A percentile compares a stretch with the other conserved stretches of the same genome.
Evolutionary conservation across 2,888 invertebrate species (phyloP).

Genomic region (Blastobasis adustella): DNA sequence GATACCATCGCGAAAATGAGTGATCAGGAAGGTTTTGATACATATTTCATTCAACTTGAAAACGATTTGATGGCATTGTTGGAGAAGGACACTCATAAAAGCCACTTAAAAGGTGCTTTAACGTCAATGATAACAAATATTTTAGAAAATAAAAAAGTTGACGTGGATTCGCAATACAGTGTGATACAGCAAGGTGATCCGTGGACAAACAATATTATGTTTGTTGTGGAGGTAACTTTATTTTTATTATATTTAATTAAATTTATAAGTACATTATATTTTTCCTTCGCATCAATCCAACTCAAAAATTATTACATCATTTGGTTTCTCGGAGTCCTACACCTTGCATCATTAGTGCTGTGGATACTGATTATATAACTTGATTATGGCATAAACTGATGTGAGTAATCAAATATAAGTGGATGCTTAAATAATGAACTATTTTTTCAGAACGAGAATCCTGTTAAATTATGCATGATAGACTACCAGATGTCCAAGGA

Average conservation of each 20-base stretch:
- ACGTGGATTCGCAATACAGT: slow-evolving; percentile 14
- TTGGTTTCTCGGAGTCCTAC: too few species aligned
- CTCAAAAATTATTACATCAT: too few species aligned
- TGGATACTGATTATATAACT: too few species aligned
- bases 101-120: not conserved
- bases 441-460: not conserved
- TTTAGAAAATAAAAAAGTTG: slow-evolving; percentile 2
- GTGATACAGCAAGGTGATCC: slow-evolving; percentile 23
- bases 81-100: not conserved
- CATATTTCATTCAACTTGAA: slow-evolving; percentile 5
- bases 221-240: slow-evolving; percentile 17
- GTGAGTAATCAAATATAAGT: too few species aligned
- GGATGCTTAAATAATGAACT: too few species aligned
- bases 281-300: too few species aligned
- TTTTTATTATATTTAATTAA: not conserved
- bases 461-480: slow-evolving; percentile 6
- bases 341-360: too few species aligned
- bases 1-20: slow-evolving; percentile 11
- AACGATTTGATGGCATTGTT: slow-evolving; percentile 1
- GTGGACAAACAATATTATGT: slow-evolving; percentile 25
- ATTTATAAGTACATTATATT: too few species aligned
- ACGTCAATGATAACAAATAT: not conserved
- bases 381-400: too few species aligned
- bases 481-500: slow-evolving; percentile 12
- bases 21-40: not conserved